Percentiles rank a stretch among this genome's conserved stretches.
Conservation (phyloP, 1,140 invertebrate species). For the Gonatopus flavifemur region DNA sequence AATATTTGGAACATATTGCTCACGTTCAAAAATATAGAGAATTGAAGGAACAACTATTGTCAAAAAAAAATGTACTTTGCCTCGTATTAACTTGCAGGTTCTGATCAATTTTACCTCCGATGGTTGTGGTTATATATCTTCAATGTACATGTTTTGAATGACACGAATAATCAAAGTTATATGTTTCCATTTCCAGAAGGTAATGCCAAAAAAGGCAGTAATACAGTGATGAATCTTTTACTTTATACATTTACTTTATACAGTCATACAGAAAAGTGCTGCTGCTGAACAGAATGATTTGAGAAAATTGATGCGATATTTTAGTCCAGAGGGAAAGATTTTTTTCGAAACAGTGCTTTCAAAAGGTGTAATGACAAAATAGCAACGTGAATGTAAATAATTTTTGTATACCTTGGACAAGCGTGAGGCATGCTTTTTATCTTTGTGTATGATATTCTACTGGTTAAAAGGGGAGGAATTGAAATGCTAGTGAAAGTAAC, state of each 20-base stretch:
- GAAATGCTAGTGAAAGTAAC: too few relatives aligned
- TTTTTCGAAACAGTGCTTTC: background rate
- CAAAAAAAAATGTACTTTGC: background rate
- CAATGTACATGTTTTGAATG: constrained; percentile 10
- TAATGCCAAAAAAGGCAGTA: constrained; percentile 6
- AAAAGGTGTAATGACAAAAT: background rate
- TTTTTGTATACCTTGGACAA: too few relatives aligned
- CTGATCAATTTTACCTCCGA: constrained; percentile 6
- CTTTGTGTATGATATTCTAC: too few relatives aligned
- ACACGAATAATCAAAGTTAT: background rate
- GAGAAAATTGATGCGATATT: background rate
- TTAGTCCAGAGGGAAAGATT: background rate
- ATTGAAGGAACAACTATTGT: background rate
- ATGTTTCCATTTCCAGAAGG: constrained; percentile 12
- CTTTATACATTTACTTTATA: constrained; percentile 12
- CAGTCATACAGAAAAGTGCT: constrained; percentile 7
- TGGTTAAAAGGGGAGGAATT: too few relatives aligned
- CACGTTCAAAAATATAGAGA: background rate
- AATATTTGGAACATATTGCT: background rate
- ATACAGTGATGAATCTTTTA: constrained; percentile 8
- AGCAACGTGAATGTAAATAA: too few relatives aligned
- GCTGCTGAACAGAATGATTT: background rate
- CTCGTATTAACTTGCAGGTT: background rate
- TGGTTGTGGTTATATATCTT: constrained; percentile 11
- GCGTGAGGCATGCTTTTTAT: too few relatives aligned